phyloP scores from a whole-genome alignment of 2,888 invertebrate species.

The Rhabditoides inermis region DNA sequence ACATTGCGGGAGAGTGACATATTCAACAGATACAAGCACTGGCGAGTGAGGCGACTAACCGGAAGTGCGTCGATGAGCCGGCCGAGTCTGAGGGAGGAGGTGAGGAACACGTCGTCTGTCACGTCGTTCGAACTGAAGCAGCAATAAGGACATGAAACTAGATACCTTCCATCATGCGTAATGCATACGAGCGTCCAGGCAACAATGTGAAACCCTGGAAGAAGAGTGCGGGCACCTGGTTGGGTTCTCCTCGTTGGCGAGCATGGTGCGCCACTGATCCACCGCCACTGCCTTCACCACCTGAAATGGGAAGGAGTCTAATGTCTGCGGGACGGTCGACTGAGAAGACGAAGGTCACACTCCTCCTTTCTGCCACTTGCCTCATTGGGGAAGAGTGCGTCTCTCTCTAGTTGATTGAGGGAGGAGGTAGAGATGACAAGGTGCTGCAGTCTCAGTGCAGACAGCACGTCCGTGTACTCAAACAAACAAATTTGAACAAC shows the following conservation, averaged over 20 bases:
- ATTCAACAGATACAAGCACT: too few relatives aligned
- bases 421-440: too few relatives aligned
- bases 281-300: constrained; percentile 16
- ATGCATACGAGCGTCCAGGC: neutral
- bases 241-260: constrained; percentile 28
- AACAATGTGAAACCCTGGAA: neutral
- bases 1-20: neutral
- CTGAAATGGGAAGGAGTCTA: too few relatives aligned
- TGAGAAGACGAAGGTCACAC: too few relatives aligned
- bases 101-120: constrained; percentile 25
- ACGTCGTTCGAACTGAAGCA: constrained; percentile 16
- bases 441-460: too few relatives aligned
- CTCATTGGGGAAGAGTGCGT: too few relatives aligned
- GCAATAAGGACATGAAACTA: neutral
- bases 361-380: too few relatives aligned
- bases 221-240: neutral
- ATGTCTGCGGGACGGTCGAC: too few relatives aligned
- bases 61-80: constrained; percentile 21
- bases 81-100: constrained; percentile 25
- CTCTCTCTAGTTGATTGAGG: too few relatives aligned
- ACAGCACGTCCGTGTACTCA: too few relatives aligned
- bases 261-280: constrained; percentile 25
- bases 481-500: too few relatives aligned
- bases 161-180: too few relatives aligned
- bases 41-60: constrained; percentile 5